Evolutionary conservation across 64 coral and sea anemone genomes (phyloP).

Genomic region (Astreopora myriophthalma): DNA sequence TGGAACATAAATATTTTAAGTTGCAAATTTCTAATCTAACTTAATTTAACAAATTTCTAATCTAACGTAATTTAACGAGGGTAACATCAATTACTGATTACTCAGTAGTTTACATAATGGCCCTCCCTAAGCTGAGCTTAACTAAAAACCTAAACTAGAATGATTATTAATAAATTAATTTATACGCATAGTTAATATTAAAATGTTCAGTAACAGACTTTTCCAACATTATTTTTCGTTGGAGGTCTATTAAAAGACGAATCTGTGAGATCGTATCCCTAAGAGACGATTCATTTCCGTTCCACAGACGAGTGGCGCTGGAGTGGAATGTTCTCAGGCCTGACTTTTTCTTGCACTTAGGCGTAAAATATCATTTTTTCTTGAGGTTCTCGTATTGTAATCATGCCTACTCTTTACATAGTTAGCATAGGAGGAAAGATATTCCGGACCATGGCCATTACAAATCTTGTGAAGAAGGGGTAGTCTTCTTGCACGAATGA

Average conservation of each 20-base stretch:
- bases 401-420: slow-evolving; percentile 1
- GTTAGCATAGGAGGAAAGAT: background rate
- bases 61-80: background rate
- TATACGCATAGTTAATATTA: background rate
- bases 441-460: background rate
- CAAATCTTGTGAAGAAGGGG: no score
- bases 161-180: background rate
- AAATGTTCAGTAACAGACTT: slow-evolving; percentile 17
- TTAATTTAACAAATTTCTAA: no score
- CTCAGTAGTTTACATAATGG: background rate
- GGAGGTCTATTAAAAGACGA: background rate
- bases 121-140: background rate
- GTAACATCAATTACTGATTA: background rate
- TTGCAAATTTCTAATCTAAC: no score
- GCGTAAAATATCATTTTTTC: background rate
- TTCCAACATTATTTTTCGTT: background rate
- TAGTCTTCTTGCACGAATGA: no score
- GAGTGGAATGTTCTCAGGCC: slow-evolving; percentile 2
- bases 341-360: background rate
- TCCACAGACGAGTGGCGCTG: background rate
- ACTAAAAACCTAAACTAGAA: background rate
- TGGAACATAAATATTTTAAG: no score
- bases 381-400: background rate
- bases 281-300: background rate
- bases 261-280: background rate